These are phyloP conservation scores for Taxidea taxus DNA, from an alignment of 2,113 vertebrate species.

Conservation along the genomic window DNA sequence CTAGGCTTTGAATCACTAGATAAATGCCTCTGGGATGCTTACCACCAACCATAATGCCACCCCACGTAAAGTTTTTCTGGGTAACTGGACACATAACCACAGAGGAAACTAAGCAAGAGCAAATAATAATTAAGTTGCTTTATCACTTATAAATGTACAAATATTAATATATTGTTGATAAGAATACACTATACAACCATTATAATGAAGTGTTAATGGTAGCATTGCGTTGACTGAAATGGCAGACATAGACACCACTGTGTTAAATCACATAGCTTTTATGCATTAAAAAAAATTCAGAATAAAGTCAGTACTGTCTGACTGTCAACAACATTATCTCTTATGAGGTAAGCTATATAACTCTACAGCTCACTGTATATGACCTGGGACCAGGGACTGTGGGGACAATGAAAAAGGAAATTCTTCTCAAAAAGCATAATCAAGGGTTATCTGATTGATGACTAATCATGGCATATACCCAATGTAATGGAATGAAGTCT, in stretches of 20 bases:
- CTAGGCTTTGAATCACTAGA: neutral
- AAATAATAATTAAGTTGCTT: neutral
- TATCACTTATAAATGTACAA: neutral
- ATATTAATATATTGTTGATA: neutral
- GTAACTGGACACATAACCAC: neutral
- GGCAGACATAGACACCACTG: neutral
- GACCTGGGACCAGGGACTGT: neutral
- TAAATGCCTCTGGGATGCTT: neutral
- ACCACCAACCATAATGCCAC: neutral
- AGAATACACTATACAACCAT: neutral
- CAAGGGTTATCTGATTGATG: neutral
- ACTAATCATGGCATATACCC: neutral
- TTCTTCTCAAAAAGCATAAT: neutral
- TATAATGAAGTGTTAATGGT: neutral
- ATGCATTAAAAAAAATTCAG: neutral
- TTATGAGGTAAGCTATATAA: neutral
- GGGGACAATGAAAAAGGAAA: neutral
- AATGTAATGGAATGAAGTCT: neutral
- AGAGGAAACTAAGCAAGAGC: neutral
- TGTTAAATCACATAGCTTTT: neutral
- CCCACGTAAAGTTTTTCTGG: neutral
- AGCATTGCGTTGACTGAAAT: neutral
- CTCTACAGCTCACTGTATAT: neutral
- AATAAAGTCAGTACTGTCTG: neutral
- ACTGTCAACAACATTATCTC: neutral